Base-by-base conservation (phyloP, 2,113 vertebrate genomes). In the Eudorcas thomsonii region DNA sequence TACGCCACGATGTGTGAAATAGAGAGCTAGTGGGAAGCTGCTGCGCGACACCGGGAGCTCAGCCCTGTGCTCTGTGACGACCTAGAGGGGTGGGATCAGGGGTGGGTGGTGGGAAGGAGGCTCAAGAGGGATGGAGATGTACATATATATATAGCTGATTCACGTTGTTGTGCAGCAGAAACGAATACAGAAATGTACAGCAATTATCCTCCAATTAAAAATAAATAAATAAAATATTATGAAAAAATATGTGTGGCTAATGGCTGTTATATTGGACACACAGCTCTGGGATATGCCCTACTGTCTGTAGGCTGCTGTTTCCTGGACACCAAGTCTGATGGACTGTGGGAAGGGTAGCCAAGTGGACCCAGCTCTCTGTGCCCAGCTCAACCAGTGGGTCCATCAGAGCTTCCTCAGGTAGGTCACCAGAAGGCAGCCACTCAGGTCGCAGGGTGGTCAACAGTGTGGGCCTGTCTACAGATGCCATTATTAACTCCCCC, bases 21-120 rank as follows among this genome's bases (percentile, higher is more conserved):
- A 77, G 5, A 13, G 6, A 26, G 71, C 71, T 15, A 25, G 36
- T 25, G 39, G 71, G 39, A 26, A 43, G 71, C 71, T 43, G 39
- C 39, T 77, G 23, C 3, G 3, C 0, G 6, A 7, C 39, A 4
- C 39, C 5, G 1, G 67, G 23, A 77, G 71, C 23, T 43, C 36
- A 14, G 71, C 36, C 71, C 71, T 26, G 23, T 26, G 71, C 11
- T 77, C 71, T 14, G 12, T 77, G 71, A 39, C 2, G 12, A 77
- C 71, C 12, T 43, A 14, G 71, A 25, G 36, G 6, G 21, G 36
- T 14, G 23, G 71, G 23, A 13, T 77, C 36, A 25, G 11, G 21
- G 36, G 23, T 43, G 12, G 36, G 39, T 43, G 39, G 12, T 43
- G 71, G 71, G 71, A 77, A 12, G 36, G 2, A 77, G 36, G 36